A percentile compares a stretch with the other conserved stretches of the same genome.
Evolutionary conservation across 2,797 vertebrate genomes (phyloP).

Genomic region (Cheirogaleus major): DNA sequence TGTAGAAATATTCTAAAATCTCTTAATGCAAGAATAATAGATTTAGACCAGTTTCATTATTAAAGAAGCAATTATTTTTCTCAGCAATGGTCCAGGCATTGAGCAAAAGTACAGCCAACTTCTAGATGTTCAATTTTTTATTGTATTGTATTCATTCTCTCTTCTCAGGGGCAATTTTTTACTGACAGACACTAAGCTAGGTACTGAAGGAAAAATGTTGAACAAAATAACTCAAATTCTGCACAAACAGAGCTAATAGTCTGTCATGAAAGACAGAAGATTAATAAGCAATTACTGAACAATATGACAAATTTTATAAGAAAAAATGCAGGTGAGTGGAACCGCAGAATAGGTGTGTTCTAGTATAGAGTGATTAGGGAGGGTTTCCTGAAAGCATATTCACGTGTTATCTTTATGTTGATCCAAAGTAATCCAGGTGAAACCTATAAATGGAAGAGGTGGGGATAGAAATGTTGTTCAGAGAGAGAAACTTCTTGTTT

Average conservation of each 20-base stretch:
- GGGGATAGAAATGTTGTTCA: fast-evolving
- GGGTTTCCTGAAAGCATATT: neutral
- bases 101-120: neutral
- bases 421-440: neutral
- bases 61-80: neutral
- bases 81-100: neutral
- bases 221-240: neutral
- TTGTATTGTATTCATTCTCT: neutral
- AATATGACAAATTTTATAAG: neutral
- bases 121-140: neutral
- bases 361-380: neutral
- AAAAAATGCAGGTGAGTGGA: neutral
- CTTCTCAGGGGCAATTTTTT: neutral
- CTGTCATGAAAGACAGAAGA: neutral
- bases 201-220: neutral
- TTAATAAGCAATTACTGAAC: neutral
- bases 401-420: neutral
- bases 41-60: neutral
- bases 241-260: neutral
- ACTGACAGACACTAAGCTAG: neutral
- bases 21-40: neutral
- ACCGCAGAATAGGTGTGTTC: neutral
- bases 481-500: neutral
- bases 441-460: neutral
- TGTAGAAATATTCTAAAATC: neutral